phyloP scores from a whole-genome alignment of 2,888 invertebrate species.

The Quadroppia sp. region DNA sequence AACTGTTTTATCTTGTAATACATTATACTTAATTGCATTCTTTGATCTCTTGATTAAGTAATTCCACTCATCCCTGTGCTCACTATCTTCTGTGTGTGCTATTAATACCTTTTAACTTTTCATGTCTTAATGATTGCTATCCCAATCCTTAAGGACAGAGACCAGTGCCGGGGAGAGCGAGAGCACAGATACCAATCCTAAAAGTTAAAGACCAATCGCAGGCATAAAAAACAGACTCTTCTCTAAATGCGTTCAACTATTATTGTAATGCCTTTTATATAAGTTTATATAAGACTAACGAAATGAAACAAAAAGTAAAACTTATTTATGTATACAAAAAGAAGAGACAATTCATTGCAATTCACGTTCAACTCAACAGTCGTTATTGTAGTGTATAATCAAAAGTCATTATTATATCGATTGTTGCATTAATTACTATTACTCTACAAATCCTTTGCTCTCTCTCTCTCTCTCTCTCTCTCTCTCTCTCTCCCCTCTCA shows the following conservation, averaged over 20 bases:
- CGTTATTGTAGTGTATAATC: no score
- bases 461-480: no score
- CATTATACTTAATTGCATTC: background rate
- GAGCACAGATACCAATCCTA: background rate
- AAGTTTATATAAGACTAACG: no score
- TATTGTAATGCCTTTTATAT: background rate
- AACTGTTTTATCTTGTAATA: background rate
- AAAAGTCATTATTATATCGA: background rate
- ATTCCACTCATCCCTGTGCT: no score
- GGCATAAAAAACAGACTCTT: background rate
- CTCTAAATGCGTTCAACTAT: background rate
- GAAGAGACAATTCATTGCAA: no score
- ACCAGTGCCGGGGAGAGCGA: no score
- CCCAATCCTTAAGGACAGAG: background rate
- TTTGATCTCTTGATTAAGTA: constrained; percentile 5
- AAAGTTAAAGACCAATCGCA: background rate
- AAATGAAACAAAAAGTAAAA: background rate
- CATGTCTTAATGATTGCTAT: background rate
- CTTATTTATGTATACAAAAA: background rate
- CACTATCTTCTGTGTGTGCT: background rate
- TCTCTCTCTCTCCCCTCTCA: no score
- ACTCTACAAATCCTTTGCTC: background rate
- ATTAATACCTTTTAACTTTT: background rate
- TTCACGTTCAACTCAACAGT: no score
- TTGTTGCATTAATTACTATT: background rate